Evolutionary conservation across 1,140 invertebrate species (phyloP), one percentile per base, ranked within the genome.

Genomic region (Triops cancriformis): DNA sequence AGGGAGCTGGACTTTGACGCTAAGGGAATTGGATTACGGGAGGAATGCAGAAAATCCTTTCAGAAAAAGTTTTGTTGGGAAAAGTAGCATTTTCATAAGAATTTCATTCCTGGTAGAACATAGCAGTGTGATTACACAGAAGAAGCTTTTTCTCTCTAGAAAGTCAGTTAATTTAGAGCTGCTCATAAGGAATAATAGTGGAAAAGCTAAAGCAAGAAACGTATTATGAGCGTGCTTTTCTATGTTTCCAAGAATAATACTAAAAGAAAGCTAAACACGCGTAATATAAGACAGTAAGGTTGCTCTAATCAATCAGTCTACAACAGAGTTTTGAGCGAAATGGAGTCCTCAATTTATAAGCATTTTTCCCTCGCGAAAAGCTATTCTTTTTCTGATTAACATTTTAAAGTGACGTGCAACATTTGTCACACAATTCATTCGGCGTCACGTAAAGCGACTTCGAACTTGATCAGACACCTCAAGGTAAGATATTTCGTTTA

Each of bases 391-490:
- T 28, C 26, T 18, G 37, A 3, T 1, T 3, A 31, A 23, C 27
- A 18, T 74, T 74, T 74, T 74, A 74, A 74, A 28, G 27, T 18
- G 73, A 74, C 43, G 0, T 45, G 43, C 43, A 45, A 45, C 18
- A 45, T 45, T 18, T 45, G 43, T 11, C 43, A 45, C 43, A 45
- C 43, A 1, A n/a, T n/a, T n/a, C n/a, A n/a, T n/a, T n/a, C n/a
- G n/a, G n/a, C n/a, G n/a, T n/a, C n/a, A n/a, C n/a, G n/a, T n/a
- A n/a, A n/a, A n/a, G n/a, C n/a, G n/a, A n/a, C n/a, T n/a, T n/a
- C n/a, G n/a, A n/a, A n/a, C n/a, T n/a, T n/a, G n/a, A n/a, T n/a
- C n/a, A n/a, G n/a, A n/a, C n/a, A n/a, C n/a, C n/a, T n/a, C n/a
- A n/a, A n/a, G n/a, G n/a, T n/a, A n/a, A n/a, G n/a, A n/a, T n/a